These are phyloP conservation scores for Tiliqua scincoides DNA, from an alignment of 2,113 vertebrate species.

Conservation along the genomic window DNA sequence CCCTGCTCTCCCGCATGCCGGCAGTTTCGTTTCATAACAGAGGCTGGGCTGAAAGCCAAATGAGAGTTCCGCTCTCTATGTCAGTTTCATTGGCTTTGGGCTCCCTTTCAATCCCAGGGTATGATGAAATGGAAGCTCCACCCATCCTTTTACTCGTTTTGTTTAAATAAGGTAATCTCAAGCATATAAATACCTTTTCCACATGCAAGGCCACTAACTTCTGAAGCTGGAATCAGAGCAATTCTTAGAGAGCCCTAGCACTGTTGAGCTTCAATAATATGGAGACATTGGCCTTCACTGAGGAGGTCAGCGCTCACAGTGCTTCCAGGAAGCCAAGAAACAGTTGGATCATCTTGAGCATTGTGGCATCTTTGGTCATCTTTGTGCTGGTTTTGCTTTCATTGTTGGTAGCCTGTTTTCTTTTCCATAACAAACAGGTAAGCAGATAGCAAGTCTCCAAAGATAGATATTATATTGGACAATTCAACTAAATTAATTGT, in stretches of 20 bases:
- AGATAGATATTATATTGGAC: neutral
- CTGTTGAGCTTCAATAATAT: neutral
- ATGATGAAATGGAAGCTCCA: slow-evolving; percentile 1
- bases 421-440: slow-evolving; percentile 4
- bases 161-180: neutral
- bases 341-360: neutral
- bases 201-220: neutral
- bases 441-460: neutral
- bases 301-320: neutral
- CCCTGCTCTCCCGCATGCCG: neutral
- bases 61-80: neutral
- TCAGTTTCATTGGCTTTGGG: neutral
- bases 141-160: neutral
- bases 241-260: neutral
- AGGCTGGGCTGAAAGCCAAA: neutral
- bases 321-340: neutral
- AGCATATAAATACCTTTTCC: slow-evolving; percentile 8
- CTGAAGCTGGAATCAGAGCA: neutral
- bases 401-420: neutral
- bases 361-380: neutral
- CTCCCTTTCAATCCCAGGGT: neutral
- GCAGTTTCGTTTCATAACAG: slow-evolving; percentile 5
- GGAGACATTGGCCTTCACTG: neutral
- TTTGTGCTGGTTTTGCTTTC: neutral
- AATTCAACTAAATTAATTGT: neutral